Conservation (phyloP, 2,888 invertebrate species). For the Drosophila atroscutellata region DNA sequence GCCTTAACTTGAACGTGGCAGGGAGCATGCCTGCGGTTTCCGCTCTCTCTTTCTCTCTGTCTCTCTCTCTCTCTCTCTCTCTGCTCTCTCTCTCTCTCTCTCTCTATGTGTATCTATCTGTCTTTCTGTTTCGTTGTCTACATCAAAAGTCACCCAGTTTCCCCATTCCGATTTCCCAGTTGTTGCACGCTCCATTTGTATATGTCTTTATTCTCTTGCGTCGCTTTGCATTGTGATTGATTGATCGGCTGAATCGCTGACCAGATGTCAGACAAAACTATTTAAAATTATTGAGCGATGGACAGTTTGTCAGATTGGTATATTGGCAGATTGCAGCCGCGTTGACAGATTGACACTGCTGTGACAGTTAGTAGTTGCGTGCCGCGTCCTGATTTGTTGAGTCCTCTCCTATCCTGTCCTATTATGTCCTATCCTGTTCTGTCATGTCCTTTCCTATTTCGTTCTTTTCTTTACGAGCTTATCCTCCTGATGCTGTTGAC, state of each 20-base stretch:
- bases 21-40: slow-evolving; percentile 1
- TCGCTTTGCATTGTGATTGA: slow-evolving; percentile 34
- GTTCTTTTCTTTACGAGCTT: not conserved
- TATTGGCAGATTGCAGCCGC: slow-evolving; percentile 3
- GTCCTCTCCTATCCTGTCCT: not conserved
- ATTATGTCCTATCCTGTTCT: not conserved
- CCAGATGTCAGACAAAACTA: slow-evolving; percentile 36
- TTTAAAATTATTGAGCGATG: slow-evolving; percentile 31
- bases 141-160: not conserved
- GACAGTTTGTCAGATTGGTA: slow-evolving; percentile 30
- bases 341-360: slow-evolving; percentile 35
- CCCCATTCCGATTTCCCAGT: not conserved
- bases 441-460: not conserved
- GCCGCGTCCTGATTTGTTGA: not conserved
- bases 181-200: slow-evolving; percentile 30
- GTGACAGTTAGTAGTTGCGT: slow-evolving; percentile 30
- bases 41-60: not conserved
- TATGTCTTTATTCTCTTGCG: slow-evolving; percentile 45
- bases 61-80: not conserved
- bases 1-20: slow-evolving; percentile 9
- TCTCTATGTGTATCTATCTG: not conserved
- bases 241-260: slow-evolving; percentile 60
- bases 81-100: not conserved
- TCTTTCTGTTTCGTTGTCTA: not conserved
- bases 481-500: not conserved